Evolutionary conservation across 2,113 vertebrate species (phyloP).

Genomic region (Stigmatopora argus): DNA sequence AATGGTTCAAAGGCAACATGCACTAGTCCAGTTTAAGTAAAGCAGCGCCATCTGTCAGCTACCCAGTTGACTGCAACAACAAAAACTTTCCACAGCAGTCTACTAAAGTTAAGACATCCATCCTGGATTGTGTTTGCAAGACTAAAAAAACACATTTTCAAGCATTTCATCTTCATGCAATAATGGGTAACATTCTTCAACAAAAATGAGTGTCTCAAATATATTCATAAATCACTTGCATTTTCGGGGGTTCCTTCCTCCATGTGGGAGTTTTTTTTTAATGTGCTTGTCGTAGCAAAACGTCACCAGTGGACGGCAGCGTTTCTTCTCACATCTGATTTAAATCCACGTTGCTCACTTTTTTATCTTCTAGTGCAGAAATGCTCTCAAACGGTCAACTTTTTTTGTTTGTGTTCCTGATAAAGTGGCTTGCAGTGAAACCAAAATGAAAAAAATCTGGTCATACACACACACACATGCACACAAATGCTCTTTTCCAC

Average conservation of each 20-base stretch:
- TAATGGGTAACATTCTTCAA: neutral
- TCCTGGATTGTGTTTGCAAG: neutral
- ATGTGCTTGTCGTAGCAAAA: conserved; percentile 43
- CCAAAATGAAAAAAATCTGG: neutral
- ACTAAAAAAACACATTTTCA: neutral
- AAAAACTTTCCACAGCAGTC: neutral
- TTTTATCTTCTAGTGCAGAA: neutral
- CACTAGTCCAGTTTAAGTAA: conserved; percentile 32
- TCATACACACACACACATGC: conserved; percentile 14
- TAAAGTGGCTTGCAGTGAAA: neutral
- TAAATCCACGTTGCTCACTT: neutral
- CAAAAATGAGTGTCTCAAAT: neutral
- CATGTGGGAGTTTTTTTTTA: conserved; percentile 4
- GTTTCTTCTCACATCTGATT: conserved; percentile 58
- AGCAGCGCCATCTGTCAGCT: conserved; percentile 62
- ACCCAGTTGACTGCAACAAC: conserved; percentile 24
- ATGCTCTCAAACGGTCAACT: neutral
- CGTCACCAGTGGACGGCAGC: conserved; percentile 55
- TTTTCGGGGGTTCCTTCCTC: neutral
- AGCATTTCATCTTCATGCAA: neutral
- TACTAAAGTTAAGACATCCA: neutral
- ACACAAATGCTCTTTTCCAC: neutral
- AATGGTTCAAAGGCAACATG: neutral
- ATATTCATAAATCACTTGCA: neutral
- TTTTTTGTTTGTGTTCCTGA: too few relatives aligned